These are phyloP conservation scores for Rhimphoctona megacephalus DNA, from an alignment of 2,888 invertebrate species.

Conservation along the genomic window DNA sequence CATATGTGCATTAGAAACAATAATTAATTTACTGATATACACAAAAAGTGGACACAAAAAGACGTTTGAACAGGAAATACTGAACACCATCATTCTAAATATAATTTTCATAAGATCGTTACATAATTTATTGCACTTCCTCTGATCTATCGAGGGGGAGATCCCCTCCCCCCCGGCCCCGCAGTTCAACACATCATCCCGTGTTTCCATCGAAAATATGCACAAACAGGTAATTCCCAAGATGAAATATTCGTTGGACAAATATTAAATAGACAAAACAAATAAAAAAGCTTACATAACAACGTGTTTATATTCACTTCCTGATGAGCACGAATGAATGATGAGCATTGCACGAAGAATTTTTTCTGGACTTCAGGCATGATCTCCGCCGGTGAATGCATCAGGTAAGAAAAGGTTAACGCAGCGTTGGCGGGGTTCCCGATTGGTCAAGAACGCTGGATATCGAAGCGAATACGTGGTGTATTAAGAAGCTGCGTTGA, in stretches of 20 bases:
- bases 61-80: neutral
- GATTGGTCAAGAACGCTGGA: conserved; percentile 5
- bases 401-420: neutral
- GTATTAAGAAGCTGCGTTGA: neutral
- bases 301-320: conserved; percentile 1
- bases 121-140: neutral
- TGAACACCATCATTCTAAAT: neutral
- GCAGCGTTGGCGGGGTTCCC: neutral
- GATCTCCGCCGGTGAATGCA: neutral
- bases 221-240: neutral
- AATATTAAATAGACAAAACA: neutral
- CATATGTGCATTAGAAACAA: neutral
- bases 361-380: neutral
- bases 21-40: neutral
- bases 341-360: conserved; percentile 9
- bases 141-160: neutral
- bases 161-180: neutral
- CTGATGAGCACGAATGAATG: too few relatives aligned
- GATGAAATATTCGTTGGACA: neutral
- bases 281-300: neutral
- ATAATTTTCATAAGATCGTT: neutral
- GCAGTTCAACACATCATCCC: neutral
- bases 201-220: neutral
- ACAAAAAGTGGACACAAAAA: neutral
- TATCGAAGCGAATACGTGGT: neutral